Evolutionary conservation across 2,888 invertebrate genomes (phyloP), one percentile per base, ranked within the genome.

Genomic region (Ophraella communa): DNA sequence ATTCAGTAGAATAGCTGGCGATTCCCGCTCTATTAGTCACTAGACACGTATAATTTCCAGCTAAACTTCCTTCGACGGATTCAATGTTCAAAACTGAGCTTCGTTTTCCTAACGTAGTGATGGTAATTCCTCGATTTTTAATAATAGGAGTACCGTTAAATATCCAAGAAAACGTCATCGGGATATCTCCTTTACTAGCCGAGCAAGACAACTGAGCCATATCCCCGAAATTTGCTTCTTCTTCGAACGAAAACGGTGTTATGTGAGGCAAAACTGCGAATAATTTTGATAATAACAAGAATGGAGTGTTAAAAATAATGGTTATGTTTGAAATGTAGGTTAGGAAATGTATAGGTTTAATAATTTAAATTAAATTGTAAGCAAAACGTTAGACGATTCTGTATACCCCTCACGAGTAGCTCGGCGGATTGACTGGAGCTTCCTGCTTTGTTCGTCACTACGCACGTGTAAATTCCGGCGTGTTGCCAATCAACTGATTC

Each of bases 11-110:
- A 71, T 84, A 85, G 68, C 82, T 83, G 71, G 83, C 81, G 60
- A 81, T 81, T 67, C 86, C 86, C 24, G 88, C 88, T 67, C 77
- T 79, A 77, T 88, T 88, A 65, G 80, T 80, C 10, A 91, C 92
- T 60, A 88, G 86, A 79, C 93, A 94, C 35, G 90, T 91, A 77
- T 92, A 94, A 77, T 87, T 86, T 65, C 93, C 93, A 70, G 89
- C 88, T 80, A 93, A 91, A 61, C 86, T 85, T 69, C 87, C 89
- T 76, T 87, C 87, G 70, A 90, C 91, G 65, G 87, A 86, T 74
- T 91, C 89, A 77, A 93, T 89, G 84, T 87, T 67, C 81, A 83
- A 75, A 84, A 88, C 53, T 85, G 87, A 77, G 85, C 88, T 75
- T 85, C 86, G 74, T 62, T 71, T 77, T 17, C 74, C 88, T 86